phyloP scores from a whole-genome alignment of 2,888 invertebrate genomes.

The Limnephilus marmoratus region DNA sequence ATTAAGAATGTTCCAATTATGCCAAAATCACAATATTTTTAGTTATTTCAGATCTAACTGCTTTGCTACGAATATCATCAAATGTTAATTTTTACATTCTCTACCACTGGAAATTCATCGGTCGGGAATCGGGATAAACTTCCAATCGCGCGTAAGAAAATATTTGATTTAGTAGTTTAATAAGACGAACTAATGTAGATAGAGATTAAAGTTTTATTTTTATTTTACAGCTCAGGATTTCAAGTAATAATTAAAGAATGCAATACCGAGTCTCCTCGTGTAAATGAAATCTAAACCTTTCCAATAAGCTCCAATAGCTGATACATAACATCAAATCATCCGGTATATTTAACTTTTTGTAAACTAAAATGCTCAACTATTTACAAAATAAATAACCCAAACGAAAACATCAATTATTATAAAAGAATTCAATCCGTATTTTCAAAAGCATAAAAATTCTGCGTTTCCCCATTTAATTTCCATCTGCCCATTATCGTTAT shows the following conservation, averaged over 20 bases:
- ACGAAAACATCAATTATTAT: background rate
- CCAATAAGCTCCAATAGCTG: background rate
- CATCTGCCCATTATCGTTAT: background rate
- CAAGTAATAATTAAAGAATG: background rate
- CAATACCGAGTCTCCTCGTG: background rate
- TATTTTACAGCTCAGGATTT: background rate
- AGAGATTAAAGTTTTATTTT: background rate
- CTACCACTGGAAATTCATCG: no score
- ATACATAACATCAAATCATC: background rate
- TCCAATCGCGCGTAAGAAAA: no score
- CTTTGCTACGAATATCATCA: no score
- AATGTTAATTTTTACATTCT: no score
- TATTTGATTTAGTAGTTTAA: no score
- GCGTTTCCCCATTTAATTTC: background rate
- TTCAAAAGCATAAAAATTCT: background rate
- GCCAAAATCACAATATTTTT: no score
- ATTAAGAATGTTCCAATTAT: no score
- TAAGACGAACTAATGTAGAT: background rate
- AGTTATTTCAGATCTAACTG: no score
- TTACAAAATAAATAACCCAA: conserved; percentile 6
- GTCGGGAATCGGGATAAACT: no score
- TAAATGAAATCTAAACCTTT: background rate
- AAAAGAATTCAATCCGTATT: background rate
- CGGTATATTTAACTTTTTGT: background rate
- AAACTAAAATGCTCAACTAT: background rate